Evolutionary conservation across 2,797 vertebrate genomes (phyloP).

Genomic region (Sebastes glaucus): DNA sequence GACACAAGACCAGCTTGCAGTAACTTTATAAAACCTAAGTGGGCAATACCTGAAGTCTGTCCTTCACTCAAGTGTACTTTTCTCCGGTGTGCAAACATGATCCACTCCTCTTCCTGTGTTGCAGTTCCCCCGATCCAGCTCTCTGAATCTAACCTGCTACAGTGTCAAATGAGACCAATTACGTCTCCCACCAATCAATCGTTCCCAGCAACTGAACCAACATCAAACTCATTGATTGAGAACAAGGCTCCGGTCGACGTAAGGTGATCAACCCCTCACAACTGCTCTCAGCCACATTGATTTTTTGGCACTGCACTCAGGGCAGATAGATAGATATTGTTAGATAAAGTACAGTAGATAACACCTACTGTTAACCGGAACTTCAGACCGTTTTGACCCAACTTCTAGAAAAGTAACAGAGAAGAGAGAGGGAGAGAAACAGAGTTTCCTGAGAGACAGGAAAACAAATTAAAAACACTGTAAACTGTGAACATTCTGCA

Average conservation of each 20-base stretch:
- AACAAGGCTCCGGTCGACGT: conserved; percentile 73
- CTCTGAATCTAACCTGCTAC: conserved; percentile 62
- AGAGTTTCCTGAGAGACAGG: neutral
- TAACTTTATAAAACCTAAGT: neutral
- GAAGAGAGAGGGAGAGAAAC: neutral
- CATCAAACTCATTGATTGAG: conserved; percentile 85
- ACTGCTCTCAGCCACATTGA: conserved; percentile 78
- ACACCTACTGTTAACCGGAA: conserved; percentile 29
- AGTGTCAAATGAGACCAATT: conserved; percentile 84
- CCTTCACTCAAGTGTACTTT: conserved; percentile 42
- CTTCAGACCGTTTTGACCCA: conserved; percentile 2
- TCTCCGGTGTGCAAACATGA: conserved; percentile 52
- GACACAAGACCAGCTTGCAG: neutral
- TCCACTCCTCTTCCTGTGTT: conserved; percentile 63
- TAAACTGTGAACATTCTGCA: neutral
- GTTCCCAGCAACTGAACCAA: conserved; percentile 80
- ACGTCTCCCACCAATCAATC: conserved; percentile 79
- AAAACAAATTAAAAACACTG: neutral
- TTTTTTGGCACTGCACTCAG: conserved; percentile 66
- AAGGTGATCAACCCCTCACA: conserved; percentile 82
- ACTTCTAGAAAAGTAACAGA: conserved; percentile 34
- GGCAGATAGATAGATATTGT: conserved; percentile 69
- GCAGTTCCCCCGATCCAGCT: conserved; percentile 45
- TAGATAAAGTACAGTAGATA: conserved; percentile 66
- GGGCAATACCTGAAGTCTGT: conserved; percentile 7